Percentiles rank a stretch among this genome's conserved stretches.
Conservation (phyloP, 2,113 vertebrate species). For the Albula glossodonta region DNA sequence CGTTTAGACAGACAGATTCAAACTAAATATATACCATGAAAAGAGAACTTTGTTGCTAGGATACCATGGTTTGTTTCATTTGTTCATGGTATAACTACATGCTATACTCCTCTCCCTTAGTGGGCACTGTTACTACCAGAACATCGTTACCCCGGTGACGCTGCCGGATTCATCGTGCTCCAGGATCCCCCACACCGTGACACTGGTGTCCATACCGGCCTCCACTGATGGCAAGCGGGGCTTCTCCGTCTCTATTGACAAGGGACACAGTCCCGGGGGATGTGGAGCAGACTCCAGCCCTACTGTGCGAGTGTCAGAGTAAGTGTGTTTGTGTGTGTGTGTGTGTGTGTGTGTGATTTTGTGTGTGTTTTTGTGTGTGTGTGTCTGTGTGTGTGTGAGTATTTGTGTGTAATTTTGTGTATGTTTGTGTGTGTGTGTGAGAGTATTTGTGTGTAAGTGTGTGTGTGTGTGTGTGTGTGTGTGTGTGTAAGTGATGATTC, state of each 20-base stretch:
- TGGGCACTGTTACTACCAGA: constrained; percentile 86
- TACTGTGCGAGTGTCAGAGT: constrained; percentile 85
- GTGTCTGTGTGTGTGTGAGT: not conserved
- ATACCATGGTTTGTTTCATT: no score
- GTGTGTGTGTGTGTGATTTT: not conserved
- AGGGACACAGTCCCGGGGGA: constrained; percentile 57
- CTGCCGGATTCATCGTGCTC: constrained; percentile 66
- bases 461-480: constrained; percentile 71
- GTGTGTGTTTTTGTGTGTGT: not conserved
- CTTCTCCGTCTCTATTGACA: constrained; percentile 79
- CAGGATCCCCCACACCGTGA: constrained; percentile 86
- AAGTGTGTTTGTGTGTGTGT: constrained; percentile 52
- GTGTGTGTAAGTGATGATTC: not conserved
- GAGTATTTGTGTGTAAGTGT: constrained; percentile 59
- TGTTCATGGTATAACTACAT: not conserved
- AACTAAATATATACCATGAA: no score
- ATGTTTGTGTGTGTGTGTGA: constrained; percentile 81
- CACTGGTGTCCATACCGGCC: constrained; percentile 88
- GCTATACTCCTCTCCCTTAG: constrained; percentile 55
- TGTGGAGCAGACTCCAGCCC: constrained; percentile 67
- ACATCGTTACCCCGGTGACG: constrained; percentile 68
- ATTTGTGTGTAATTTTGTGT: constrained; percentile 82
- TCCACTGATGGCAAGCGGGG: constrained; percentile 73
- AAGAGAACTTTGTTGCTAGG: no score
- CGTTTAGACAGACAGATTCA: no score